Percentiles rank a stretch among this genome's conserved stretches.
phyloP scores from a whole-genome alignment of 2,113 vertebrate species.

The Tangachromis dhanisi region DNA sequence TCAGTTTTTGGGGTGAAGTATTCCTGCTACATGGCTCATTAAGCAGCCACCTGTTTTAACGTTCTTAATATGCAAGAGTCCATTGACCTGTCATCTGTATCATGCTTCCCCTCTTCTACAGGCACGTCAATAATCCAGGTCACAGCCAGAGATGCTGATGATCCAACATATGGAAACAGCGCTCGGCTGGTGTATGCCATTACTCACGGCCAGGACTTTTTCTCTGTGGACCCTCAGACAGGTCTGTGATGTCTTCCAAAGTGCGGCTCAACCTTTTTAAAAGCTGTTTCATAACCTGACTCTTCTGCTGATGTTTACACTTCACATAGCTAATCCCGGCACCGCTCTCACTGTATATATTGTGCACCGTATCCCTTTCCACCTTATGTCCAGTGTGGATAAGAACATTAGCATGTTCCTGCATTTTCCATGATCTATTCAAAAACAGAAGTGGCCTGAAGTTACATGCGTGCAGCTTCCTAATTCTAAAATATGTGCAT shows the following conservation, averaged over 20 bases:
- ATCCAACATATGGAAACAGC: constrained; percentile 85
- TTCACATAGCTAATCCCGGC: background rate
- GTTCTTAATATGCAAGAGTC: background rate
- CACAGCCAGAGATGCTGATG: constrained; percentile 83
- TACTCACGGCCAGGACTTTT: constrained; percentile 82
- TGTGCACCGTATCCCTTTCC: background rate
- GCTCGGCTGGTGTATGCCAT: constrained; percentile 85
- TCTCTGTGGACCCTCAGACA: constrained; percentile 88
- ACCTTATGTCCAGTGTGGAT: background rate
- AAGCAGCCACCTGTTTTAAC: background rate
- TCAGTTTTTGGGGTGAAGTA: background rate
- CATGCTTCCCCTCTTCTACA: constrained; percentile 18
- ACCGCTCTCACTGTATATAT: background rate
- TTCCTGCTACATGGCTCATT: background rate
- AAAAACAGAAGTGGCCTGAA: background rate
- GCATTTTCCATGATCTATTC: background rate
- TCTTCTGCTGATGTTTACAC: background rate
- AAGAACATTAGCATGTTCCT: background rate
- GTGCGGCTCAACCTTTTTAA: background rate
- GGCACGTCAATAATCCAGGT: constrained; percentile 78
- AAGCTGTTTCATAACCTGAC: background rate
- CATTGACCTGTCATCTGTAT: background rate
- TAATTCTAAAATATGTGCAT: background rate
- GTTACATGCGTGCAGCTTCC: background rate
- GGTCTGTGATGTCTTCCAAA: constrained; percentile 57